These are phyloP conservation scores for Physocephala rufipes DNA, from an alignment of 2,888 invertebrate species.

Conservation along the genomic window DNA sequence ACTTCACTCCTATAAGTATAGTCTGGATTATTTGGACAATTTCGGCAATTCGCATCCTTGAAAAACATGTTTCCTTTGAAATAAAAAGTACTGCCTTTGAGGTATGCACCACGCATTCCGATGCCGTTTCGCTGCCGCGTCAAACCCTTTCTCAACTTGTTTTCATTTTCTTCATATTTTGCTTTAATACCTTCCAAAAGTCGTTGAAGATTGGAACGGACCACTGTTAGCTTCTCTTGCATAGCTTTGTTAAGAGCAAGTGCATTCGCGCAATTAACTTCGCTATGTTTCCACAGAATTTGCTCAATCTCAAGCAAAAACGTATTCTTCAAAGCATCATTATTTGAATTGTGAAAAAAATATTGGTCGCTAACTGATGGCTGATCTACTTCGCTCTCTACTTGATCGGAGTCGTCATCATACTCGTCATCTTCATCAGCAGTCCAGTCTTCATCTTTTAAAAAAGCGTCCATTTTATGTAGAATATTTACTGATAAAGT, in stretches of 20 bases:
- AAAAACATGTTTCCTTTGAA: constrained; percentile 70
- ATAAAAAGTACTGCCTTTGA: constrained; percentile 61
- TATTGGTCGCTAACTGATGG: background rate
- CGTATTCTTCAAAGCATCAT: background rate
- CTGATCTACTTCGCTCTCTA: background rate
- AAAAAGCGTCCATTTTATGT: background rate
- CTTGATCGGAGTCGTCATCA: background rate
- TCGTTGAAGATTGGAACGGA: constrained; percentile 47
- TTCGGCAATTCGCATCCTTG: constrained; percentile 70
- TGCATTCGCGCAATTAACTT: constrained; percentile 48
- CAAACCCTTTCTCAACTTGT: constrained; percentile 40
- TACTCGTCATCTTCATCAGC: constrained; percentile 20
- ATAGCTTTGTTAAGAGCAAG: constrained; percentile 54
- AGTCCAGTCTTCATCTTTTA: background rate
- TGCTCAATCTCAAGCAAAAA: constrained; percentile 31
- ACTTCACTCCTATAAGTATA: constrained; percentile 65
- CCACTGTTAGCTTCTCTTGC: constrained; percentile 51
- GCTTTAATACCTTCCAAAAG: constrained; percentile 49
- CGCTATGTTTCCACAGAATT: constrained; percentile 16
- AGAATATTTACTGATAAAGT: no score
- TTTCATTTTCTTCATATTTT: constrained; percentile 53
- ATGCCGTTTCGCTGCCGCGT: constrained; percentile 14
- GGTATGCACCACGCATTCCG: constrained; percentile 66
- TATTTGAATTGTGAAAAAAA: background rate
- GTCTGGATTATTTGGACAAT: constrained; percentile 72